Percentiles rank a stretch among this genome's conserved stretches.
phyloP scores from a whole-genome alignment of 1,140 invertebrate species.

The Sinonovacula constricta region DNA sequence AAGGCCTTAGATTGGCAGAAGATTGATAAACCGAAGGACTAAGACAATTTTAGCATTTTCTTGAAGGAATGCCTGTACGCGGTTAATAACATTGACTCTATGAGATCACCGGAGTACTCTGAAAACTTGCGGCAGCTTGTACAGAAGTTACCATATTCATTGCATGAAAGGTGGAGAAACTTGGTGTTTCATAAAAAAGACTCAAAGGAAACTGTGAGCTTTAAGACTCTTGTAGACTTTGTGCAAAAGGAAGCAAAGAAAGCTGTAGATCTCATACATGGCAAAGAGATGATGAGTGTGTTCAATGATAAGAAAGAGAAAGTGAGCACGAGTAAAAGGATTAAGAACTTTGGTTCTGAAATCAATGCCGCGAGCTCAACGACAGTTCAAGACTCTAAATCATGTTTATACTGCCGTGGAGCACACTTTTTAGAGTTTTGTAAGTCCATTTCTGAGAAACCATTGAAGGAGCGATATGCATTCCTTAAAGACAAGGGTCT shows the following conservation, averaged over 20 bases:
- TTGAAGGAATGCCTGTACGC: slow-evolving; percentile 31
- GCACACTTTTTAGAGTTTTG: neutral
- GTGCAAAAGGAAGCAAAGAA: no score
- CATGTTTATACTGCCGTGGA: slow-evolving; percentile 9
- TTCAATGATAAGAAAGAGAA: no score
- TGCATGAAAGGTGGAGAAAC: slow-evolving; percentile 39
- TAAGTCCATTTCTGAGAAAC: neutral
- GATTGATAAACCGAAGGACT: neutral
- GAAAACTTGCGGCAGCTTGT: no score
- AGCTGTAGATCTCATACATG: no score
- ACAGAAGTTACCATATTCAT: slow-evolving; percentile 9
- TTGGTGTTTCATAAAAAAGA: slow-evolving; percentile 14
- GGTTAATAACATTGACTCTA: neutral
- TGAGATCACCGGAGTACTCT: no score
- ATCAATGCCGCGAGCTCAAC: no score
- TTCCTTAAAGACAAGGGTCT: slow-evolving; percentile 16
- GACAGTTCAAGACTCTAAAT: no score
- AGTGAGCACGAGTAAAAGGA: no score
- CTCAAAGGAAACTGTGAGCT: neutral
- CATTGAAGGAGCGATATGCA: neutral
- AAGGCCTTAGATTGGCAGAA: no score
- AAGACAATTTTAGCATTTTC: neutral
- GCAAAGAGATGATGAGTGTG: no score
- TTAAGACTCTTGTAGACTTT: neutral
- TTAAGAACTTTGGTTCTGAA: no score